Base-by-base conservation (phyloP, 2,113 vertebrate genomes). In the Suncus etruscus region DNA sequence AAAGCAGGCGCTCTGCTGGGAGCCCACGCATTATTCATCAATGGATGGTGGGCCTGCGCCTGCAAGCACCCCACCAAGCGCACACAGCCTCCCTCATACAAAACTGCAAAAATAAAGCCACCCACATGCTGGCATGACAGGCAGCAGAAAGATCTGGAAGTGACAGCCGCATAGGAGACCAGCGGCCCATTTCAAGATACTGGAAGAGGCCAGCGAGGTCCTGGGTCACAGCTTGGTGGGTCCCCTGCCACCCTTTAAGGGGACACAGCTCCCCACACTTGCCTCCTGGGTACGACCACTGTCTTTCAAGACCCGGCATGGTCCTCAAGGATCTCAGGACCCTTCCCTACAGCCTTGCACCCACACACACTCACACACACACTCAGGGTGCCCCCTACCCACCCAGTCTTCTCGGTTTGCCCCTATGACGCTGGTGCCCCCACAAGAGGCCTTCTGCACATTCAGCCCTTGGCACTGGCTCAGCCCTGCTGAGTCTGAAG, bases 71-170 rank as follows among this genome's bases (percentile, higher is more conserved):
- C 51, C 93, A 94, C 94, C 94, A 94, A 86, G 86, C 94, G 93
- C 86, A 88, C 90, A 73, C 88, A 66, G 83, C 48, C 89, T 93
- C 61, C 73, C 83, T 25, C 76, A 86, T 93, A 93, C 90, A 82
- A 54, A 91, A 85, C 83, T 94, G 92, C 90, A 96, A 96, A 97
- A 96, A 96, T 94, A 95, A 80, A 94, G 73, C 94, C 95, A 54
- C 94, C 96, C 95, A 96, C 92, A 0, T 11, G 72, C 88, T 74
- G 88, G 89, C 79, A 73, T 70, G 91, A 88, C 93, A 94, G 91
- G 93, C 90, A 81, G 86, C 93, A 78, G 83, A 90, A 86, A 86
- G 84, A 29, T 63, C 90, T 83, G 80, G 87, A 96, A 95, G 91
- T 83, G 92, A 86, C 85, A 92, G 39, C 39, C 45, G 83, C 22